These are phyloP conservation scores for Zelostemma sp. DNA, from an alignment of 1,140 invertebrate genomes.

Conservation along the genomic window DNA sequence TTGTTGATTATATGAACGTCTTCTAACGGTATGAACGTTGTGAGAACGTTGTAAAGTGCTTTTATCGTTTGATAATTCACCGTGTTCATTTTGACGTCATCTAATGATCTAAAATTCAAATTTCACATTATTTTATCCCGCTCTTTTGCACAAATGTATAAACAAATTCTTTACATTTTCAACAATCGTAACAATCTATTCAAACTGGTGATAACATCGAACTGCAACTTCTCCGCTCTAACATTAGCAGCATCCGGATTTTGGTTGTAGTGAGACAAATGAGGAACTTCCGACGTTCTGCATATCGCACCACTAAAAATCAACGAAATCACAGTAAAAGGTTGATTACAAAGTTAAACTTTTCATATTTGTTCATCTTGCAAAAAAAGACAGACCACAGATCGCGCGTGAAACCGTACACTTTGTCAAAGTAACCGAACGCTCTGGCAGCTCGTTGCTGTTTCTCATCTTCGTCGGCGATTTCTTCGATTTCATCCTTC, in stretches of 20 bases:
- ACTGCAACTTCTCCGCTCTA: too few relatives aligned
- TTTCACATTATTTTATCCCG: neutral
- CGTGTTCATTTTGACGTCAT: slow-evolving; percentile 31
- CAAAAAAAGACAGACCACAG: slow-evolving; percentile 44
- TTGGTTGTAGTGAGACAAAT: too few relatives aligned
- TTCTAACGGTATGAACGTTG: slow-evolving; percentile 43
- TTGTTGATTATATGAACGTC: neutral
- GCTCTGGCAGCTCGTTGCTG: slow-evolving; percentile 43
- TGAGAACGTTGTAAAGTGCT: slow-evolving; percentile 48
- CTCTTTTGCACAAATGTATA: slow-evolving; percentile 22
- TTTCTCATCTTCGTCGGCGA: slow-evolving; percentile 20
- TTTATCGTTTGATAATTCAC: slow-evolving; percentile 43
- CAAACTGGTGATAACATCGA: slow-evolving; percentile 50
- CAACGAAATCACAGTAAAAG: neutral
- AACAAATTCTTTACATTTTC: slow-evolving; percentile 51
- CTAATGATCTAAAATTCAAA: slow-evolving; percentile 45
- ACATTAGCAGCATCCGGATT: too few relatives aligned
- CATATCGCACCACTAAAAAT: slow-evolving; percentile 50
- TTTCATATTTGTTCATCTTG: slow-evolving; percentile 6
- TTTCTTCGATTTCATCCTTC: slow-evolving; percentile 28
- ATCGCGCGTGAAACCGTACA: slow-evolving; percentile 55
- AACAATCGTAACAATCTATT: slow-evolving; percentile 50
- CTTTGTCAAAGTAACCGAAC: slow-evolving; percentile 52
- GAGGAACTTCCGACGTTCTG: slow-evolving; percentile 37
- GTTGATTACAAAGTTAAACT: neutral